Evolutionary conservation across 2,113 vertebrate species (phyloP).

Genomic region (Hemicordylus capensis): DNA sequence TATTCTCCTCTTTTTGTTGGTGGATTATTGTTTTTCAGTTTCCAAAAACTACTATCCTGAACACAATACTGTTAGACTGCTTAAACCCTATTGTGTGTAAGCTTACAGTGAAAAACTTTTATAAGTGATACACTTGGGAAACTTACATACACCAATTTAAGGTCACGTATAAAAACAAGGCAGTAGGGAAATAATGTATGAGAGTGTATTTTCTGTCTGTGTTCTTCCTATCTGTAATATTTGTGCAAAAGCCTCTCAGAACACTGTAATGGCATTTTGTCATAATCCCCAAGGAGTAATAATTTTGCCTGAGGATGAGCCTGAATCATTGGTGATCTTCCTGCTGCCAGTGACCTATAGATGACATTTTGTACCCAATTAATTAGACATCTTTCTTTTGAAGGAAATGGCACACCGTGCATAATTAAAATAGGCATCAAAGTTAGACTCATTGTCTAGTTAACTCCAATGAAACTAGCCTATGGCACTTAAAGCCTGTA

Average conservation of each 20-base stretch:
- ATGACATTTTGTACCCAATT: slow-evolving; percentile 83
- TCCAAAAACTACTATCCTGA: background rate
- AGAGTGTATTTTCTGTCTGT: slow-evolving; percentile 18
- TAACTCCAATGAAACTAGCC: slow-evolving; percentile 74
- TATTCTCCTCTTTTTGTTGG: background rate
- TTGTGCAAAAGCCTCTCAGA: slow-evolving; percentile 56
- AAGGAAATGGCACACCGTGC: slow-evolving; percentile 69
- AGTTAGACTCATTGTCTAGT: slow-evolving; percentile 71
- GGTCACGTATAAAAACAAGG: slow-evolving; percentile 31
- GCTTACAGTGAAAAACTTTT: background rate
- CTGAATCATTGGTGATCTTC: slow-evolving; percentile 66
- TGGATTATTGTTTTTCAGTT: background rate
- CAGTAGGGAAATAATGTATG: slow-evolving; percentile 43
- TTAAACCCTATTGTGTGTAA: background rate
- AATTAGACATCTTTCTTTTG: slow-evolving; percentile 74
- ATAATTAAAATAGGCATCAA: slow-evolving; percentile 80
- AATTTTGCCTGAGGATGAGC: slow-evolving; percentile 70
- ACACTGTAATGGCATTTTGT: slow-evolving; percentile 77
- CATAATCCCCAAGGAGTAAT: slow-evolving; percentile 67
- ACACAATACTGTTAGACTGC: background rate
- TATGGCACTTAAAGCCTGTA: slow-evolving; percentile 65
- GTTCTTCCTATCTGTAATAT: slow-evolving; percentile 50
- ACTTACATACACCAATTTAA: slow-evolving; percentile 35
- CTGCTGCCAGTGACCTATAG: slow-evolving; percentile 79
- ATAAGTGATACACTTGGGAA: background rate